Conservation (phyloP, 2,113 vertebrate species). For the Grammomys surdaster region DNA sequence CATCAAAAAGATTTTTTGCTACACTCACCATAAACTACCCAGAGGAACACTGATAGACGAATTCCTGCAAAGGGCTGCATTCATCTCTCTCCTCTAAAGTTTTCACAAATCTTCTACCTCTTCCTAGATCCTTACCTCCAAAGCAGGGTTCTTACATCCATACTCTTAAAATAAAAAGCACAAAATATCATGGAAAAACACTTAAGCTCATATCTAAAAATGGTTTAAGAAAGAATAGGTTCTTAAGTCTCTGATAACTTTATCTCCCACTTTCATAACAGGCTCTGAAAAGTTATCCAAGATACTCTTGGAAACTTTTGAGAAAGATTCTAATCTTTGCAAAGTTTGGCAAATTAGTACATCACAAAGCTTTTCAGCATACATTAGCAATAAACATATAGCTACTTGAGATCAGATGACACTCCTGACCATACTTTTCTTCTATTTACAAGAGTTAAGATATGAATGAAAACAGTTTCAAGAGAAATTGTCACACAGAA, state of each 20-base stretch:
- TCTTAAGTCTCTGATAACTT: conserved; percentile 5
- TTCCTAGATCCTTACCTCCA: neutral
- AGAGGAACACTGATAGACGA: neutral
- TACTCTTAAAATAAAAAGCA: conserved; percentile 28
- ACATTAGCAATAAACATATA: neutral
- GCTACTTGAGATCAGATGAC: neutral
- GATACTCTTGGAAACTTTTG: neutral
- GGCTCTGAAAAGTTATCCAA: neutral
- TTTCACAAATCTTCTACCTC: neutral
- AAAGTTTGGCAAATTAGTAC: conserved; percentile 5
- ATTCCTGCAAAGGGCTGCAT: neutral
- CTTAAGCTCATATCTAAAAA: neutral
- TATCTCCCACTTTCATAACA: neutral
- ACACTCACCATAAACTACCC: neutral
- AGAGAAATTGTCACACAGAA: conserved; percentile 39
- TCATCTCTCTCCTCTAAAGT: neutral
- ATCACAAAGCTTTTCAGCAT: neutral
- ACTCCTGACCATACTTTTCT: neutral
- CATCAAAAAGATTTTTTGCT: neutral
- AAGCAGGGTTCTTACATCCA: neutral
- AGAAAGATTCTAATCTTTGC: neutral
- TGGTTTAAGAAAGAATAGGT: neutral
- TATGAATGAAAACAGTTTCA: neutral
- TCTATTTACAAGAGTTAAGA: neutral
- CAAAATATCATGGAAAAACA: neutral